These are phyloP conservation scores for Ceratotherium simum DNA, from an alignment of 2,113 vertebrate genomes.

Conservation along the genomic window DNA sequence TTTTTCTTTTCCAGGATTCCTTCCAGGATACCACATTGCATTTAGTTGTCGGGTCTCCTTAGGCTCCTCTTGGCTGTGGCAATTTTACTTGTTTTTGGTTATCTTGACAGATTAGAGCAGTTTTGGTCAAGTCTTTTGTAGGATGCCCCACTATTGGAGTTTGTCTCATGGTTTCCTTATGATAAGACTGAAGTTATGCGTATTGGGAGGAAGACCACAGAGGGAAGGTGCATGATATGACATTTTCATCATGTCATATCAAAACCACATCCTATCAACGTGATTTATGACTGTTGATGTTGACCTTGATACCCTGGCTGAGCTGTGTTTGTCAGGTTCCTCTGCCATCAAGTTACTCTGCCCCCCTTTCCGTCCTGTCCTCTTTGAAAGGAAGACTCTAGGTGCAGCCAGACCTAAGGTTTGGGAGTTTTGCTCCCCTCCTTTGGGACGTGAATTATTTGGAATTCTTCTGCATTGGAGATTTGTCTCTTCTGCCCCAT, in stretches of 20 bases:
- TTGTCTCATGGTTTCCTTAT: neutral
- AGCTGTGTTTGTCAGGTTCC: too few species aligned
- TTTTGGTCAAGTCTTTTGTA: neutral
- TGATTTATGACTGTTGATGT: neutral
- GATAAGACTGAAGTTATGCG: neutral
- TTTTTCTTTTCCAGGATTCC: neutral
- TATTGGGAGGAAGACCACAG: neutral
- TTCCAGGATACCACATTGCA: neutral
- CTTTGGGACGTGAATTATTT: neutral
- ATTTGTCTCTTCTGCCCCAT: neutral
- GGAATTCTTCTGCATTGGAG: neutral
- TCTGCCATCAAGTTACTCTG: neutral
- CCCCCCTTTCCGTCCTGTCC: neutral
- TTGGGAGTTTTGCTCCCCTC: accelerated
- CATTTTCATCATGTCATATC: neutral
- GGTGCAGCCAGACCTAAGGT: neutral
- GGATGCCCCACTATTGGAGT: neutral
- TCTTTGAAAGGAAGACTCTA: neutral
- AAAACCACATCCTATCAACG: neutral
- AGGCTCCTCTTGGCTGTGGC: neutral
- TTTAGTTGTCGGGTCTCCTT: neutral
- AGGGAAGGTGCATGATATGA: neutral
- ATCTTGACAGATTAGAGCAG: neutral
- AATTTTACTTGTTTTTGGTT: neutral
- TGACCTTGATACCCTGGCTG: neutral